phyloP scores from a whole-genome alignment of 2,797 vertebrate species.

The Pygocentrus nattereri region DNA sequence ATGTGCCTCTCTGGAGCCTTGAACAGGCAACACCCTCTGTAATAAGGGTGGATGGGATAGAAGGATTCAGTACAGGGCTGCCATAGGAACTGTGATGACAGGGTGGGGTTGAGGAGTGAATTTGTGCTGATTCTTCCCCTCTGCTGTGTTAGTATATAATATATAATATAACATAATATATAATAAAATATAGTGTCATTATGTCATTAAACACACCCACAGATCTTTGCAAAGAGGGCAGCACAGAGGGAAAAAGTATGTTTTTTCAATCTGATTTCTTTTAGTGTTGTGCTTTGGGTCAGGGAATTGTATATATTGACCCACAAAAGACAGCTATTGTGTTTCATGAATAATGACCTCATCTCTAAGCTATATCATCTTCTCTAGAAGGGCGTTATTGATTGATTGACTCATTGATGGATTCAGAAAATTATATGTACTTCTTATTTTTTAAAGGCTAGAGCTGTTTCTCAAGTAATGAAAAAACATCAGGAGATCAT shows the following conservation, averaged over 20 bases:
- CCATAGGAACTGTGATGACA: slow-evolving; percentile 7
- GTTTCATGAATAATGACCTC: slow-evolving; percentile 24
- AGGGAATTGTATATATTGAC: not conserved
- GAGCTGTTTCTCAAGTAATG: not conserved
- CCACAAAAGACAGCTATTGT: slow-evolving; percentile 1
- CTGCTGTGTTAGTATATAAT: not conserved
- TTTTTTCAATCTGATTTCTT: not conserved
- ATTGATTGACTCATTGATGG: slow-evolving; percentile 13
- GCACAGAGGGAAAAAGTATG: not conserved
- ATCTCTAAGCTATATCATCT: not conserved
- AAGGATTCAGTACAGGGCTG: slow-evolving; percentile 14
- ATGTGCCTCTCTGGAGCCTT: not conserved
- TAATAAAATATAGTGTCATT: not conserved
- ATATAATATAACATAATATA: no score
- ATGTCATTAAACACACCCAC: not conserved
- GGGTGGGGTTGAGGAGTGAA: not conserved
- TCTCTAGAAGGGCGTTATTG: slow-evolving; percentile 15
- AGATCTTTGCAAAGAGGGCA: not conserved
- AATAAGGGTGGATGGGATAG: slow-evolving; percentile 10
- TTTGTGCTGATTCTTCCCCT: not conserved
- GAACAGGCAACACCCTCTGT: slow-evolving; percentile 29
- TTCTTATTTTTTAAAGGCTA: not conserved
- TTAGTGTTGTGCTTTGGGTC: not conserved
- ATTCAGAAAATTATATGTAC: not conserved
- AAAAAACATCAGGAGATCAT: no score